Evolutionary conservation across 1,140 invertebrate genomes (phyloP).

Genomic region (Penaeus chinensis): DNA sequence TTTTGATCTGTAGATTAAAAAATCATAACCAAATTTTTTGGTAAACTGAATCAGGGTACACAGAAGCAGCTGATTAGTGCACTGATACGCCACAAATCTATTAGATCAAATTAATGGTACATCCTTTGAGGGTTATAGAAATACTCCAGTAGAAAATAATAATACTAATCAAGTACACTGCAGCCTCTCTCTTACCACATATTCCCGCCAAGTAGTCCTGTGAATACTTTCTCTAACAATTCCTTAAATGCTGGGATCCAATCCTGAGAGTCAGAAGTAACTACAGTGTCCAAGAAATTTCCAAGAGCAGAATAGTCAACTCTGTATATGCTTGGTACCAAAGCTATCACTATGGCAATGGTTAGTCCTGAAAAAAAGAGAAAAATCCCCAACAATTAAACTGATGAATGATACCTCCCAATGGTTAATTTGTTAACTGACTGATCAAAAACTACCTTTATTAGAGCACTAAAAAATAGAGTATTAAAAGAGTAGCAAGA

Average conservation of each 20-base stretch:
- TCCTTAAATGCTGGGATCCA: slow-evolving; percentile 25
- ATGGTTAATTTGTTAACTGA: too few relatives aligned
- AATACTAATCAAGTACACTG: neutral
- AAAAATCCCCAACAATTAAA: neutral
- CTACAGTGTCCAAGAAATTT: slow-evolving; percentile 17
- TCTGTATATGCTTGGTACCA: slow-evolving; percentile 41
- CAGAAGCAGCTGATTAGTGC: too few relatives aligned
- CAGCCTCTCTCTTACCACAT: slow-evolving; percentile 5
- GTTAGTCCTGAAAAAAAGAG: slow-evolving; percentile 29
- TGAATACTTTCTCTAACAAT: slow-evolving; percentile 13
- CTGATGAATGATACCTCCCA: too few relatives aligned
- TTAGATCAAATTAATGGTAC: too few relatives aligned
- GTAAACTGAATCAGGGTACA: too few relatives aligned
- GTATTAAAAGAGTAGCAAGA: too few relatives aligned
- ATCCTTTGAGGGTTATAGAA: too few relatives aligned
- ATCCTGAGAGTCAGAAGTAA: slow-evolving; percentile 22
- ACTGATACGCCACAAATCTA: too few relatives aligned
- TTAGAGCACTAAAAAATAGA: too few relatives aligned
- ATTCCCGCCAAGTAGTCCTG: slow-evolving; percentile 21
- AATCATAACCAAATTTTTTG: too few relatives aligned
- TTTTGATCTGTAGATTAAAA: too few relatives aligned
- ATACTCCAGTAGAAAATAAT: neutral
- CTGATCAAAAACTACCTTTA: too few relatives aligned
- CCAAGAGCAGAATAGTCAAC: slow-evolving; percentile 33
- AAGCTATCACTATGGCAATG: slow-evolving; percentile 45